phyloP scores from a whole-genome alignment of 2,113 vertebrate species.

The Rana temporaria region DNA sequence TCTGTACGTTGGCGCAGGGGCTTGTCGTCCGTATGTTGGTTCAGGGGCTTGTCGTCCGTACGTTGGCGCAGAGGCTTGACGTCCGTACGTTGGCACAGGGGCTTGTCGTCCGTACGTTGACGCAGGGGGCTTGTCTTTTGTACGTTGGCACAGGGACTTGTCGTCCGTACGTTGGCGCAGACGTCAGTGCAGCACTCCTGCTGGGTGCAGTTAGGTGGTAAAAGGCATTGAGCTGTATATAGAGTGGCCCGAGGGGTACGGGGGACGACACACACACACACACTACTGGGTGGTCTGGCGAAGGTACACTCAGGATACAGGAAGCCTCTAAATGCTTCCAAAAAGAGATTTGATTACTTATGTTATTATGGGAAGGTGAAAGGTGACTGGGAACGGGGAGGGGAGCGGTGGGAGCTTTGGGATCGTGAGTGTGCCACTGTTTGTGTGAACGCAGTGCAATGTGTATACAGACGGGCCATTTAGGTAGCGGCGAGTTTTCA shows the following conservation, averaged over 20 bases:
- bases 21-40: too few species aligned
- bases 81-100: too few species aligned
- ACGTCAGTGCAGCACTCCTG: background rate
- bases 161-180: background rate
- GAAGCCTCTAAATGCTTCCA: constrained; percentile 37
- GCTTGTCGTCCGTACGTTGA: background rate
- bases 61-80: constrained; percentile 21
- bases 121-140: background rate
- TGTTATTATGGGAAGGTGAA: constrained; percentile 31
- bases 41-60: background rate
- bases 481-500: background rate
- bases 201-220: constrained; percentile 25
- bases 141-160: constrained; percentile 11
- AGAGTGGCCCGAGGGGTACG: constrained; percentile 5
- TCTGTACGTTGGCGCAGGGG: background rate
- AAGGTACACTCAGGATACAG: constrained; percentile 38
- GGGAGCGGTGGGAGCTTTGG: background rate
- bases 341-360: constrained; percentile 28
- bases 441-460: constrained; percentile 14
- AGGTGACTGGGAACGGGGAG: constrained; percentile 7
- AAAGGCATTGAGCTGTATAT: background rate
- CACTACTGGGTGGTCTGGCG: constrained; percentile 20
- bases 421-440: constrained; percentile 13
- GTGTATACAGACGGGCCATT: constrained; percentile 4
- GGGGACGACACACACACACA: too few species aligned